Base-by-base conservation (phyloP, 2,888 invertebrate genomes). In the Agrochola macilenta region DNA sequence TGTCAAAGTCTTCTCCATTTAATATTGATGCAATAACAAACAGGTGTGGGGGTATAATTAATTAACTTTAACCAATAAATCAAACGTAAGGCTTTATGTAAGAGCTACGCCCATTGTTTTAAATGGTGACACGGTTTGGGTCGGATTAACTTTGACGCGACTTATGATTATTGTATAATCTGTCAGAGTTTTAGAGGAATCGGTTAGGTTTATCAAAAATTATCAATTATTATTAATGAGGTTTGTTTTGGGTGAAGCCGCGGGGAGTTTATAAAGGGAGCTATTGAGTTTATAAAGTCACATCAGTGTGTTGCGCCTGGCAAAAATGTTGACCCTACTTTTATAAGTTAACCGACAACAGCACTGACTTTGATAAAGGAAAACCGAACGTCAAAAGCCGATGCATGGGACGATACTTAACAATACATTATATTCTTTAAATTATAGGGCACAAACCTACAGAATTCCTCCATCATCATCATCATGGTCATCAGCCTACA, bases 51-150 rank as follows among this genome's bases (percentile, higher is more conserved):
- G 75, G 2, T 20, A 12, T 75, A 73, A 82, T 75, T 84, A 74
- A 82, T 74, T 63, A 60, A 63, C 11, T 49, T 46, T 74, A 26
- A 39, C 14, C 54, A 69, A 86, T 86, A 66, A 86, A 83, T 79
- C 74, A 82, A 39, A 66, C n/a, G 30, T 49, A 49, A n/a, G 61
- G 39, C 26, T 77, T 77, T 81, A n/a, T 71, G 74, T 63, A 66
- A 61, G 63, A 57, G 65, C 12, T 43, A 72, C 83, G 71, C 76
- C 72, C 60, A 70, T 84, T 73, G 72, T 84, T 69, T 14, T 12
- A 52, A 74, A 76, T 46, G 64, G 46, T 54, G 76, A 74, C 81
- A 83, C 14, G 46, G 46, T 75, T 81, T 66, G 66, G 65, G 58
- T 49, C 12, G 68, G 54, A 54, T 81, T 57, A 14, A 26, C 43